A percentile compares a stretch with the other conserved stretches of the same genome.
Evolutionary conservation across 2,888 invertebrate species (phyloP).

Genomic region (Lysandra bellargus): DNA sequence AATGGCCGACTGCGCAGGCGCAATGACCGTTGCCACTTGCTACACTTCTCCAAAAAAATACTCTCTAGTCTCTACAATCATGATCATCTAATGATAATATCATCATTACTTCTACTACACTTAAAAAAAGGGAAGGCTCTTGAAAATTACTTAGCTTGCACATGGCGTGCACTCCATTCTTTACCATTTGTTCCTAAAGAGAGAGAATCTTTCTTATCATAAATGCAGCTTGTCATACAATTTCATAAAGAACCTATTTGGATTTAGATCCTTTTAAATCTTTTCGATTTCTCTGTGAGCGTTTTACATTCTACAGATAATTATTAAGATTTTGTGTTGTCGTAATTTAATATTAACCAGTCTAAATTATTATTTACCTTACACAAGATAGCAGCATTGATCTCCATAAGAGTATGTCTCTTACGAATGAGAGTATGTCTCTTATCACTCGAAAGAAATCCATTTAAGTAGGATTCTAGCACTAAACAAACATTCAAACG

Average conservation of each 20-base stretch:
- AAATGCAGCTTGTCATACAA: background rate
- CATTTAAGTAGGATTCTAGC: background rate
- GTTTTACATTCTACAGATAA: background rate
- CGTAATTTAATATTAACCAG: too few species aligned
- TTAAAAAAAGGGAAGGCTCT: too few species aligned
- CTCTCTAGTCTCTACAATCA: background rate
- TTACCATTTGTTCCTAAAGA: background rate
- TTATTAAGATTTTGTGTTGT: too few species aligned
- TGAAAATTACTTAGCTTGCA: background rate
- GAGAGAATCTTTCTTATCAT: background rate
- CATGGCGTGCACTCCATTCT: background rate
- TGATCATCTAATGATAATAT: background rate
- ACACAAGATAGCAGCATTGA: background rate
- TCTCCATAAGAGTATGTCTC: background rate
- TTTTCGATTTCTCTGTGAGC: background rate
- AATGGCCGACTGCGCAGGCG: constrained; percentile 42
- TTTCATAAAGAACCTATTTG: background rate
- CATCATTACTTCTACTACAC: background rate
- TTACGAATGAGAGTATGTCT: too few species aligned
- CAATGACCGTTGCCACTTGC: constrained; percentile 36
- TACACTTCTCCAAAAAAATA: constrained; percentile 15
- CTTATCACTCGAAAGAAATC: background rate
- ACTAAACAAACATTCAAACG: constrained; percentile 29
- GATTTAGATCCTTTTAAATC: background rate
- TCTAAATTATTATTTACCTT: background rate